A percentile compares a stretch with the other conserved stretches of the same genome.
phyloP scores from a whole-genome alignment of 2,797 vertebrate genomes.

The Danio albolineatus region DNA sequence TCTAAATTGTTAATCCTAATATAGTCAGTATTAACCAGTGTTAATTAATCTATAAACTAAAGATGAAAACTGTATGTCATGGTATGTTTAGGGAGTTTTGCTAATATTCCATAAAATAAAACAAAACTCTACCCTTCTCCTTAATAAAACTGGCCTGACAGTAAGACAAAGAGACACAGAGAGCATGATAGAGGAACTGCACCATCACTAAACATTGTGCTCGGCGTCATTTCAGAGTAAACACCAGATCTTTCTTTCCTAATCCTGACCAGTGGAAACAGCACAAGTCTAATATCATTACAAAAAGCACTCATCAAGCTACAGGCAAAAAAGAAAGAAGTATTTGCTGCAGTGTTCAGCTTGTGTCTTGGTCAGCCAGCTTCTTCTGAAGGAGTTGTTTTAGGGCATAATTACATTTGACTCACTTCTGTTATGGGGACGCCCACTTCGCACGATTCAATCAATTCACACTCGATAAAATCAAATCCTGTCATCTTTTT shows the following conservation, averaged over 20 bases:
- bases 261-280: neutral
- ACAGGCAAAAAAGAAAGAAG: neutral
- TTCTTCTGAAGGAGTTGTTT: neutral
- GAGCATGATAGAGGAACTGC: neutral
- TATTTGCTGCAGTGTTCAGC: too few species aligned
- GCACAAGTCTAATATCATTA: neutral
- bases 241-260: neutral
- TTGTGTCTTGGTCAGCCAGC: neutral
- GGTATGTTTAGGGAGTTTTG: neutral
- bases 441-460: neutral
- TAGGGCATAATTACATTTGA: conserved; percentile 8
- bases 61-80: neutral
- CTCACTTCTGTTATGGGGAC: neutral
- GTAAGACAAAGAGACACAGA: neutral
- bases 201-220: neutral
- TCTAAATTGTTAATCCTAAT: too few species aligned
- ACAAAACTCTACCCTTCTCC: neutral
- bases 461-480: conserved; percentile 20
- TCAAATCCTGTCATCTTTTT: neutral
- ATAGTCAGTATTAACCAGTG: too few species aligned
- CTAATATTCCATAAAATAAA: neutral
- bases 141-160: conserved; percentile 6
- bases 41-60: neutral
- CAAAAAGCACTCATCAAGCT: neutral
- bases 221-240: neutral